A percentile compares a stretch with the other conserved stretches of the same genome.
phyloP scores from a whole-genome alignment of 2,113 vertebrate species.

The Telmatochromis sp. region DNA sequence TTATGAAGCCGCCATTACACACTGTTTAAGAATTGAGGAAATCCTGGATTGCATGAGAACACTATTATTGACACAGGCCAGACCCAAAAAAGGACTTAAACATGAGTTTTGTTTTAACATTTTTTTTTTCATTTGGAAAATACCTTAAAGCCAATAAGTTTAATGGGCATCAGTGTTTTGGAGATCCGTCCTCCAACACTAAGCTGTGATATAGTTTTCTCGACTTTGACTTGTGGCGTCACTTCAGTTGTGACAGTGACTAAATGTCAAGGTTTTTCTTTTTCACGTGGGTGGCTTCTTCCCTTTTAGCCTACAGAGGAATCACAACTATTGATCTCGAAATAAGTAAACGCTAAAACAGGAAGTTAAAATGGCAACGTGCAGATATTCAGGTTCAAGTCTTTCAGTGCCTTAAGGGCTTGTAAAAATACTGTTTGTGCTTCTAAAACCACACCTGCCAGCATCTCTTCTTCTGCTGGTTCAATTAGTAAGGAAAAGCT shows the following conservation, averaged over 20 bases:
- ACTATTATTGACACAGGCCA: not conserved
- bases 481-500: not conserved
- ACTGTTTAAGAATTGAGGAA: not conserved
- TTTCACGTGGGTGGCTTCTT: not conserved
- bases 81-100: not conserved
- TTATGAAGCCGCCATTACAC: not conserved
- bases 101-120: not conserved
- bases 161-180: not conserved
- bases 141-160: not conserved
- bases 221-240: not conserved
- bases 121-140: not conserved
- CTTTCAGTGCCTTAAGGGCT: not conserved
- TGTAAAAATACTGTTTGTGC: not conserved
- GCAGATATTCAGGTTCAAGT: not conserved
- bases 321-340: not conserved
- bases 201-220: not conserved
- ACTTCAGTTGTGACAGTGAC: not conserved
- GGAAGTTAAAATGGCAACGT: not conserved
- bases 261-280: not conserved
- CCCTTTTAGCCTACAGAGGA: not conserved
- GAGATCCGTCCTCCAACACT: not conserved
- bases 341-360: not conserved
- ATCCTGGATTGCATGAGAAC: not conserved
- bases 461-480: not conserved
- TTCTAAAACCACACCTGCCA: not conserved